Evolutionary conservation across 2,113 vertebrate genomes (phyloP), one percentile per base, ranked within the genome.

Genomic region (Malurus cyaneus): DNA sequence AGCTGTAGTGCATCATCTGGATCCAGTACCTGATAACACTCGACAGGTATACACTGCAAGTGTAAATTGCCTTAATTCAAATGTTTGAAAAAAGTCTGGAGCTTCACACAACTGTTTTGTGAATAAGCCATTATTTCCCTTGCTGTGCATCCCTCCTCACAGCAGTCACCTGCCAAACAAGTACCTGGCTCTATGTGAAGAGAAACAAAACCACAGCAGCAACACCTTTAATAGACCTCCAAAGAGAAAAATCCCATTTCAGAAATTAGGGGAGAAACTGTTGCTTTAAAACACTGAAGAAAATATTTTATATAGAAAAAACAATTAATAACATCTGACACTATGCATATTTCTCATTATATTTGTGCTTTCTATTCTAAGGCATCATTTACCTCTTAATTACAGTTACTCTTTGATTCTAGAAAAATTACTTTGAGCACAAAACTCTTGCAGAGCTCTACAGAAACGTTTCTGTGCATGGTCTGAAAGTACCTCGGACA

Each of bases 21-120:
- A 73, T 44, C 49, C 67, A 32, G 28, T 31, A 52, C 46, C 76
- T 3, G 1, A 19, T 65, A 84, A 50, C 16, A 44, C 23, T 79
- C 0, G 0, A 60, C 29, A 60, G 17, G 3, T 12, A 2, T 36
- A 29, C 21, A 17, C 12, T 64, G 12, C 34, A 54, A 5, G 15
- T 32, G 42, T 12, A 71, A 26, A 66, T 36, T 74, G 26, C 20
- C 31, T 54, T 66, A 73, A 89, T 78, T 87, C 34, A 67, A 47
- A 87, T 14, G 10, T 28, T 52, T 36, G 19, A 39, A 59, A 79
- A 41, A 60, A 49, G 2, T 61, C 29, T 83, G n/a, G 32, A 29
- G 8, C 31, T 76, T 86, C 28, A n/a, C 32, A 36, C 29, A 54
- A 34, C 5, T 36, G 3, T 28, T 28, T 31, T 53, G 42, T 56